Percentiles rank a stretch among this genome's conserved stretches.
Conservation (phyloP, 2,888 invertebrate species). For the Erynnis tages region DNA sequence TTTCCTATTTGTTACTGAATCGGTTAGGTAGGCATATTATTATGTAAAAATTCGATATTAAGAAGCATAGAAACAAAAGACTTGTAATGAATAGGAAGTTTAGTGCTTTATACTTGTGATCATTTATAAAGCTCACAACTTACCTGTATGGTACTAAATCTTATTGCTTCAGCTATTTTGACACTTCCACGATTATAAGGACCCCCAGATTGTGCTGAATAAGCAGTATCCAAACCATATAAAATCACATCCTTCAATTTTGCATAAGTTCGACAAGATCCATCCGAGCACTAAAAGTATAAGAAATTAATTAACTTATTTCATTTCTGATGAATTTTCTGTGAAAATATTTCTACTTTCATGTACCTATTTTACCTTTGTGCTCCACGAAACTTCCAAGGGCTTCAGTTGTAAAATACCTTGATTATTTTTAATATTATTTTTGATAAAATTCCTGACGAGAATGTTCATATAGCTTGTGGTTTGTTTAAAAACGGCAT, state of each 20-base stretch:
- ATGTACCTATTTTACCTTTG: constrained; percentile 35
- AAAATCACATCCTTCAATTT: constrained; percentile 39
- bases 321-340: too few species aligned
- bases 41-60: too few species aligned
- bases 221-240: constrained; percentile 56
- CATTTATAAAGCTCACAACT: constrained; percentile 9
- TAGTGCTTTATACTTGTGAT: too few species aligned
- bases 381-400: constrained; percentile 40
- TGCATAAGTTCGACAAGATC: not conserved
- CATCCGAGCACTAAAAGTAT: not conserved
- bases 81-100: too few species aligned
- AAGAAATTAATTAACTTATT: not conserved
- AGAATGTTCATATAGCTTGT: constrained; percentile 34
- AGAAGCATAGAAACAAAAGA: too few species aligned
- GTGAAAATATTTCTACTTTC: too few species aligned
- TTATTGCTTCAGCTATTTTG: constrained; percentile 46
- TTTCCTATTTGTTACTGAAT: too few species aligned
- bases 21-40: too few species aligned
- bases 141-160: constrained; percentile 43
- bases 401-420: constrained; percentile 40
- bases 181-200: constrained; percentile 40
- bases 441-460: constrained; percentile 40
- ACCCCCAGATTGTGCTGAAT: constrained; percentile 55
- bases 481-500: constrained; percentile 41
- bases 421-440: constrained; percentile 37